Evolutionary conservation across 2,888 invertebrate genomes (phyloP).

Genomic region (Phalera bucephala): DNA sequence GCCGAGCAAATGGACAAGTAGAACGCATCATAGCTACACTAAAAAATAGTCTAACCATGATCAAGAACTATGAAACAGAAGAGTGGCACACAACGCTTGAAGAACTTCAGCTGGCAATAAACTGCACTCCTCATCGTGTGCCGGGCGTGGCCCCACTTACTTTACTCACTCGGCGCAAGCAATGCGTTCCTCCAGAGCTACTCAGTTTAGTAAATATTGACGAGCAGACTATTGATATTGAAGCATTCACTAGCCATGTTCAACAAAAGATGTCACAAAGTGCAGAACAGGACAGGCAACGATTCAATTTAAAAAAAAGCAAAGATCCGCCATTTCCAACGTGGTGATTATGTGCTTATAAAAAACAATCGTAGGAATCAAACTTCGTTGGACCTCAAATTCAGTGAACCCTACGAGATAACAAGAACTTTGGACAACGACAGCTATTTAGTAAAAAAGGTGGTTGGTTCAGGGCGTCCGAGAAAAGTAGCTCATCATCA

Average conservation of each 20-base stretch:
- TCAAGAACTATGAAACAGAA: too few species aligned
- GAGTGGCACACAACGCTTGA: slow-evolving; percentile 6
- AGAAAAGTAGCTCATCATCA: too few species aligned
- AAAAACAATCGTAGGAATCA: slow-evolving; percentile 23
- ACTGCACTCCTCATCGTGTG: slow-evolving; percentile 6
- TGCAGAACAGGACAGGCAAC: slow-evolving; percentile 4
- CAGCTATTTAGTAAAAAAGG: slow-evolving; percentile 12
- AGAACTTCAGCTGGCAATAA: slow-evolving; percentile 6
- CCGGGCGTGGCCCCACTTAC: slow-evolving; percentile 10
- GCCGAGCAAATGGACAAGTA: too few species aligned
- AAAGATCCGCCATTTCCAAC: slow-evolving; percentile 11
- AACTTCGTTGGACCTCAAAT: slow-evolving; percentile 19
- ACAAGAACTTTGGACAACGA: slow-evolving; percentile 11
- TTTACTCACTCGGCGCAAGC: slow-evolving; percentile 2
- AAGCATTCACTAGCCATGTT: neutral
- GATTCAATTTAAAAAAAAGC: slow-evolving; percentile 8
- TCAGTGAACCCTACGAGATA: slow-evolving; percentile 20
- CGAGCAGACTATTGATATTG: slow-evolving; percentile 2
- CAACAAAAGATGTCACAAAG: neutral
- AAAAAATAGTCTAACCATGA: slow-evolving; percentile 23
- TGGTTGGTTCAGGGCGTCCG: neutral
- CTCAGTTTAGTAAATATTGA: too few species aligned
- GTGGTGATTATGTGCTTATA: slow-evolving; percentile 18
- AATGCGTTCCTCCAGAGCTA: too few species aligned
- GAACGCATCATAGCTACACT: slow-evolving; percentile 17